phyloP scores from a whole-genome alignment of 2,113 vertebrate genomes.

The Ceyx cyanopectus region DNA sequence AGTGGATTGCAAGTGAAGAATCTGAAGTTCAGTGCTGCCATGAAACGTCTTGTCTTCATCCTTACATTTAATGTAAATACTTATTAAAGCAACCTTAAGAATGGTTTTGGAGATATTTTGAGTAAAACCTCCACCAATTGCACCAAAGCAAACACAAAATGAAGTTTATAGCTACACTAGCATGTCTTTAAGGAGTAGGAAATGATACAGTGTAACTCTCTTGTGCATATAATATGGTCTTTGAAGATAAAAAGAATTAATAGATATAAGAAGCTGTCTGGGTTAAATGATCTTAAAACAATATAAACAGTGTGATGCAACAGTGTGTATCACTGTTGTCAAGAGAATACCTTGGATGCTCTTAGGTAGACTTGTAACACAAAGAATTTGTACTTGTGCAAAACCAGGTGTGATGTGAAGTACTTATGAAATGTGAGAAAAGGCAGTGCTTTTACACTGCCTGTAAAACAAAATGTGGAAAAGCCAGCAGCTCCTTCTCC shows the following conservation, averaged over 20 bases:
- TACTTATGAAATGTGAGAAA: background rate
- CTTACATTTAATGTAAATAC: background rate
- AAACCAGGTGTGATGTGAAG: background rate
- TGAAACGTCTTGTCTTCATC: background rate
- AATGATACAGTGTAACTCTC: background rate
- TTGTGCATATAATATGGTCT: background rate
- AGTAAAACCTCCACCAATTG: background rate
- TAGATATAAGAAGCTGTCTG: background rate
- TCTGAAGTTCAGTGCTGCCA: background rate
- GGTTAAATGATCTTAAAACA: background rate
- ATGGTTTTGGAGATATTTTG: background rate
- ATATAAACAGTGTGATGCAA: background rate
- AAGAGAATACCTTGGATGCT: background rate
- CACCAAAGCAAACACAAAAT: background rate
- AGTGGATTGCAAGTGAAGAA: background rate
- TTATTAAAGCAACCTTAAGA: background rate
- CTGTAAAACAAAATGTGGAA: background rate
- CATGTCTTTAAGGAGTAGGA: background rate
- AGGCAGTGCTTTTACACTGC: background rate
- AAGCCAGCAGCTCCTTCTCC: background rate
- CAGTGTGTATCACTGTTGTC: background rate
- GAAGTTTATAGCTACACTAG: background rate
- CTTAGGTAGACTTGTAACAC: fast-evolving
- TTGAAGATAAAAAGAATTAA: background rate
- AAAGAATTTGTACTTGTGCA: background rate